Percentiles rank a stretch among this genome's conserved stretches.
Conservation (phyloP, 2,113 vertebrate genomes). For the Camelus dromedarius region DNA sequence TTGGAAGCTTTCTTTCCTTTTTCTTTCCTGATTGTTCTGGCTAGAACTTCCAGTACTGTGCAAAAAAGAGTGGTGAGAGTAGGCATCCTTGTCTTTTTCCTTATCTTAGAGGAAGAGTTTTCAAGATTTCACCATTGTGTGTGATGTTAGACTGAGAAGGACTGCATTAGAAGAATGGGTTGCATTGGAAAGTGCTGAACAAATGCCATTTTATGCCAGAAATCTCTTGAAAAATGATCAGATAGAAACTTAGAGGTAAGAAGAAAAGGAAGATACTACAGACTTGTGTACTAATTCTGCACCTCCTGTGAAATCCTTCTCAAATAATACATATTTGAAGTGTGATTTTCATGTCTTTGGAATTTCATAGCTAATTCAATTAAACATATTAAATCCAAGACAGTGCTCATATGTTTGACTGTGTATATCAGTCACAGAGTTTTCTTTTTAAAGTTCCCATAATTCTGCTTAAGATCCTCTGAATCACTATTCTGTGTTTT, state of each 20-base stretch:
- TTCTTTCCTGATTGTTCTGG: not conserved
- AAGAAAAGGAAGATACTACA: not conserved
- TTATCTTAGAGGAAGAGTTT: not conserved
- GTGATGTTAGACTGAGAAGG: not conserved
- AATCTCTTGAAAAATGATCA: slow-evolving; percentile 35
- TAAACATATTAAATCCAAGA: not conserved
- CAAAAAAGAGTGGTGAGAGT: not conserved
- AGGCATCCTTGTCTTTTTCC: not conserved
- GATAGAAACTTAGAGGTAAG: not conserved
- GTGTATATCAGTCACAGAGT: not conserved
- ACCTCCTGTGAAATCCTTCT: slow-evolving; percentile 8
- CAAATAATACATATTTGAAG: slow-evolving; percentile 37
- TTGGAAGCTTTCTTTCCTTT: not conserved
- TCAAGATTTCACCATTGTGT: not conserved
- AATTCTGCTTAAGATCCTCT: not conserved
- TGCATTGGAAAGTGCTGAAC: not conserved
- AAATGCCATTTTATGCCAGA: not conserved
- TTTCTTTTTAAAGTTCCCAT: not conserved
- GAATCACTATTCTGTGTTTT: slow-evolving; percentile 38
- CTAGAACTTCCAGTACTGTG: not conserved
- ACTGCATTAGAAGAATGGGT: not conserved
- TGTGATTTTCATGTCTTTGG: slow-evolving; percentile 9
- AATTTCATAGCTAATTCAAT: slow-evolving; percentile 45
- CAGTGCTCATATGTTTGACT: not conserved
- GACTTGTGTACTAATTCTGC: not conserved